Evolutionary conservation across 1,140 invertebrate genomes (phyloP), one percentile per base, ranked within the genome.

Genomic region (Pemphigus obesinymphae): DNA sequence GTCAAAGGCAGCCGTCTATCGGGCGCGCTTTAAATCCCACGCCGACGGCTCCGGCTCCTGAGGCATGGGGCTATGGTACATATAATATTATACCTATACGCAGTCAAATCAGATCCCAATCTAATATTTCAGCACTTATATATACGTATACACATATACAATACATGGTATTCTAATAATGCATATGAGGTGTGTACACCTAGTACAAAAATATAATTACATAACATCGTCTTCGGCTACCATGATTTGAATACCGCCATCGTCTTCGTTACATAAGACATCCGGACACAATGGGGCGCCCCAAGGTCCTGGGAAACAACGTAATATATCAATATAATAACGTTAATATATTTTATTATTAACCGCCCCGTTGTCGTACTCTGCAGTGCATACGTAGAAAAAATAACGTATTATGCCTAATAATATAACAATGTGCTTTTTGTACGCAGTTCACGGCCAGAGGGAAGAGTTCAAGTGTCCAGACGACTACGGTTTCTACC

Each of bases 401-500:
- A 11, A 45, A 45, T 45, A 13, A 45, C 43, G 43, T 37, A 29
- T n/a, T n/a, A n/a, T n/a, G n/a, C 31, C 8, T 29, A 13, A 20
- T n/a, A 29, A 53, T 55, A 82, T 68, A 68, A 45, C 17, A 80
- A 58, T 80, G 11, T 53, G 31, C 15, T 81, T 45, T 73, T 70
- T 53, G 17, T 61, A 40, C 83, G n/a, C 83, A 84, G 84, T 61
- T 61, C 72, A 58, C 50, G 63, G 83, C 31, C 85, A 85, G 75
- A 84, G 96, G 87, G 93, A 95, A 84, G 90, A 89, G 84, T 97
- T 96, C 91, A 95, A 96, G 90, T 97, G 96, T 86, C 95, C 95
- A 8, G 95, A 97, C 86, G 95, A 96, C 87, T 97, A 95, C 86
- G 96, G 96, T 11, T 97, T 96, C 89, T 97, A 96, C 88, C 95